Evolutionary conservation across 2,113 vertebrate genomes (phyloP).

Genomic region (Petrocephalus microphthalmus): DNA sequence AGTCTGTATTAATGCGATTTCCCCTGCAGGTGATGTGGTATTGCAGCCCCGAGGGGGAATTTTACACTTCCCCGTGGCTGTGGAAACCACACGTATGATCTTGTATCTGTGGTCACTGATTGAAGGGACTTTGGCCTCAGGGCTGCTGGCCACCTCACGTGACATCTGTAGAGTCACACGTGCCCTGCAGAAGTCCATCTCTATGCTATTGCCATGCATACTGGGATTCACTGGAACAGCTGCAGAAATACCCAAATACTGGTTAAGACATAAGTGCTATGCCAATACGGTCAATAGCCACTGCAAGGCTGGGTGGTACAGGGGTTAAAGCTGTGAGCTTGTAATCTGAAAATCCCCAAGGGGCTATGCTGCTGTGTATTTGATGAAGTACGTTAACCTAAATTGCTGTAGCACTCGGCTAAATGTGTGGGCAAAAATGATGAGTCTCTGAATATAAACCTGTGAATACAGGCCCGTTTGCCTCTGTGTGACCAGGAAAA

Average conservation of each 20-base stretch:
- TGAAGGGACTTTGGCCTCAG: background rate
- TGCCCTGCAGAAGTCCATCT: background rate
- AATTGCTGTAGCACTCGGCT: background rate
- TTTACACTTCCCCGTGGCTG: background rate
- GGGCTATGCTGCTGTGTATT: background rate
- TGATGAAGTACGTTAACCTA: conserved; percentile 2
- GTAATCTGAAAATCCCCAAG: background rate
- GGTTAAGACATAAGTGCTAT: background rate
- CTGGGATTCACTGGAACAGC: background rate
- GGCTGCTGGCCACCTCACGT: background rate
- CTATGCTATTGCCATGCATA: background rate
- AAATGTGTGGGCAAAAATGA: background rate
- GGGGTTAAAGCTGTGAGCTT: background rate
- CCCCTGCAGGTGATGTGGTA: background rate
- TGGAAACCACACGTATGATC: background rate
- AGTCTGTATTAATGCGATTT: background rate
- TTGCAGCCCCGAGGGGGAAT: background rate
- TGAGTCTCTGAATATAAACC: background rate
- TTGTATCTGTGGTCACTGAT: background rate
- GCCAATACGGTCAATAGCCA: background rate
- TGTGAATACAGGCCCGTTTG: background rate
- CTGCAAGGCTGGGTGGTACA: background rate
- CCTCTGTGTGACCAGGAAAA: background rate
- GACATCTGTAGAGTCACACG: background rate
- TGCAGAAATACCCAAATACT: background rate